Base-by-base conservation (phyloP, 1,140 invertebrate species). In the Brachionus rotundiformis region DNA sequence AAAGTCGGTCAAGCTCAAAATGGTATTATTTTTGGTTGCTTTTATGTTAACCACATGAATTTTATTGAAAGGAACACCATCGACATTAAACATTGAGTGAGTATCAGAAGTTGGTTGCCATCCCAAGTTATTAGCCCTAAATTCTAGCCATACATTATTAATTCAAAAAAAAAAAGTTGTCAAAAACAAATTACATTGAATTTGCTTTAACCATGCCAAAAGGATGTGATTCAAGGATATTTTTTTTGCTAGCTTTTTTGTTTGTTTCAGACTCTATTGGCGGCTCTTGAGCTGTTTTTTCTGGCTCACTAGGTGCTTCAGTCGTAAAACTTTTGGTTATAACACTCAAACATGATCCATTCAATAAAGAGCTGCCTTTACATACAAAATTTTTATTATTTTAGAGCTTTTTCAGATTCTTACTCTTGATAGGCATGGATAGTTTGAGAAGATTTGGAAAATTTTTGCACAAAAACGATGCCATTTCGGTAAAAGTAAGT, bases 1-100 rank as follows among this genome's bases (percentile, higher is more conserved):
- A 23, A 5, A 19, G 33, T 79, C 76, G 25, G 29, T 79, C 25
- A 79, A n/a, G n/a, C 13, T 59, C 10, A 79, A 19, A 79, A 79
- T 79, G 23, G 76, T 79, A 25, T 79, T 79, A 36, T 79, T 79
- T 79, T 79, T 79, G 44, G 23, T 54, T 19, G 76, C 44, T 79
- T 79, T 79, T 79, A 79, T 59, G 19, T 23, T n/a, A 11, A 79
- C 59, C 5, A 79, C 23, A 36, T 79, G 76, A 54, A 36, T 79
- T 59, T 79, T 79, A 25, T 79, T 63, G 16, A 13, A 79, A 33
- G 44, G 47, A 23, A 79, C 76, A n/a, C 76, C 76, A 3, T 79
- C 76, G 16, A 79, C 59, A 25, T 23, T 39, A 13, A 79, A 11
- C 11, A 29, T 23, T 63, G 47, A 59, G 29, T 59, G 76, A 5